These are phyloP conservation scores for Myiothlypis coronata DNA, from an alignment of 2,797 vertebrate species.

Conservation along the genomic window DNA sequence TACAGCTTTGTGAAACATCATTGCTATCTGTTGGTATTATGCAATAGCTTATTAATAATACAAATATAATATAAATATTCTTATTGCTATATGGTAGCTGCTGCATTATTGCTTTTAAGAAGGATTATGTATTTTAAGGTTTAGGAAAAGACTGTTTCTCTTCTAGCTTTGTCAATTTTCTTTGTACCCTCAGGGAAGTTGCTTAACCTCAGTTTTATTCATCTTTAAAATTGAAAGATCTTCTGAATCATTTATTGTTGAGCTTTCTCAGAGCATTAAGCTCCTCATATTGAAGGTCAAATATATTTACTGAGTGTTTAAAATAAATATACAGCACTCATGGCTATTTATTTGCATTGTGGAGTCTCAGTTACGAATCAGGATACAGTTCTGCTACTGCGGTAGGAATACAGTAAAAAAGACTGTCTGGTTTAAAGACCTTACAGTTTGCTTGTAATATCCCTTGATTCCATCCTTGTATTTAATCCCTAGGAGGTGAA, in stretches of 20 bases:
- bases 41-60: not conserved
- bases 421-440: not conserved
- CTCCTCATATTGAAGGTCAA: not conserved
- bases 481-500: not conserved
- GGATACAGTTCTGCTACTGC: not conserved
- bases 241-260: not conserved
- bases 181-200: not conserved
- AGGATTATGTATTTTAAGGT: not conserved
- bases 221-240: constrained; percentile 3
- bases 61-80: not conserved
- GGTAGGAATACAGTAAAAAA: not conserved
- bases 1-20: not conserved
- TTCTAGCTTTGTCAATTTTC: not conserved
- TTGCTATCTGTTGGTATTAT: not conserved
- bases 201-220: not conserved
- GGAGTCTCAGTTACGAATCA: not conserved
- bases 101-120: not conserved
- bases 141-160: not conserved
- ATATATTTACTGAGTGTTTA: not conserved
- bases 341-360: not conserved
- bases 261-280: not conserved
- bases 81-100: not conserved
- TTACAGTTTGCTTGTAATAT: not conserved
- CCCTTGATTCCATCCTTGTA: not conserved
- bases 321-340: not conserved